Conservation (phyloP, 2,888 invertebrate species). For the Prosapia bicincta region DNA sequence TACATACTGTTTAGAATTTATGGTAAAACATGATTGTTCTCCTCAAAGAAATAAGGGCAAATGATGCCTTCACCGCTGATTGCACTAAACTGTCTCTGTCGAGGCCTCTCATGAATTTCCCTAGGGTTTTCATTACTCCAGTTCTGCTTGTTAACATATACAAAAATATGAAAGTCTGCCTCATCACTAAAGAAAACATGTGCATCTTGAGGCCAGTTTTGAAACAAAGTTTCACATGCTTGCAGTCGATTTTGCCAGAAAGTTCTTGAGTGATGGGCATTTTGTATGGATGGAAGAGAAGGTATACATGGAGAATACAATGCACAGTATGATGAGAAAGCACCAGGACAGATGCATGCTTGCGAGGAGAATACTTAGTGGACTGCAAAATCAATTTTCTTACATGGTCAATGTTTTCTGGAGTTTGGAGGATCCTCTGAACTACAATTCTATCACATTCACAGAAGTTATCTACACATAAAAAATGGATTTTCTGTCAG, state of each 20-base stretch:
- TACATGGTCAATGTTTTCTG: neutral
- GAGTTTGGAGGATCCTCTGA: neutral
- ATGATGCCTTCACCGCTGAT: too few species aligned
- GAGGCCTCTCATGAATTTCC: too few species aligned
- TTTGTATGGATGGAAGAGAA: neutral
- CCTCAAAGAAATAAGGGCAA: too few species aligned
- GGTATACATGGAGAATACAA: neutral
- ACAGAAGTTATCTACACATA: neutral
- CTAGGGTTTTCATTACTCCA: too few species aligned
- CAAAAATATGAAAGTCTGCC: too few species aligned
- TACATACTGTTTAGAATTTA: too few species aligned
- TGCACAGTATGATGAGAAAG: neutral
- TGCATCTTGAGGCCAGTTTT: slow-evolving; percentile 1
- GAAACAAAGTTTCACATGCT: too few species aligned
- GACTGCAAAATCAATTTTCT: slow-evolving; percentile 1
- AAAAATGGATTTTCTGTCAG: neutral
- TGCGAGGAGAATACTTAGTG: neutral
- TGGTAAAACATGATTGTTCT: too few species aligned
- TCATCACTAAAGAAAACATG: neutral
- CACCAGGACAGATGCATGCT: slow-evolving; percentile 6
- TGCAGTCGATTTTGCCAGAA: slow-evolving; percentile 7
- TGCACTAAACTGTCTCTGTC: too few species aligned
- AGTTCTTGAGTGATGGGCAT: neutral
- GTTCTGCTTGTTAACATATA: too few species aligned
- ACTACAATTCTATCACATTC: neutral